Evolutionary conservation across 2,888 invertebrate species (phyloP).

Genomic region (Xestia xanthographa): DNA sequence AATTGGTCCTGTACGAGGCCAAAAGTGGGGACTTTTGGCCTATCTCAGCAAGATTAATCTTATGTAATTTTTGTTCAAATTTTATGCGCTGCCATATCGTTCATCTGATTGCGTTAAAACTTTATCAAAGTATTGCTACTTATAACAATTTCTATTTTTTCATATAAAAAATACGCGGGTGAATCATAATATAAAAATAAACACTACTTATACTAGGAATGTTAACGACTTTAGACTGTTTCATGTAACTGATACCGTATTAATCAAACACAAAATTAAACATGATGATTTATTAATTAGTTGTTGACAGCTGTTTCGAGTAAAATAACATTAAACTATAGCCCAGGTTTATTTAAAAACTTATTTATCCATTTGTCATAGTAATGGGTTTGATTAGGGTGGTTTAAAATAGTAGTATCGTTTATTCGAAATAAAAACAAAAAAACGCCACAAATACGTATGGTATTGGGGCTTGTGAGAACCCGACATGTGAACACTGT

Average conservation of each 20-base stretch:
- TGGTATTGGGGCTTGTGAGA: neutral
- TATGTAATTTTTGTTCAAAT: no score
- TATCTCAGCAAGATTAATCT: no score
- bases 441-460: neutral
- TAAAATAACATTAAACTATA: neutral
- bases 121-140: no score
- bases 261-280: constrained; percentile 35
- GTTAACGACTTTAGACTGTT: neutral
- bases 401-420: neutral
- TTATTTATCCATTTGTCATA: neutral
- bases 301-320: neutral
- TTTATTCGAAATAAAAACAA: neutral
- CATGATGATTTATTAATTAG: constrained; percentile 39
- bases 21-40: no score
- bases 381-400: neutral
- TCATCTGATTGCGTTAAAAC: no score
- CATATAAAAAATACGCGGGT: no score
- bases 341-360: neutral
- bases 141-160: no score
- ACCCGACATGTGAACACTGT: neutral
- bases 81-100: no score
- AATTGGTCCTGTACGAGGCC: no score
- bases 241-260: constrained; percentile 3
- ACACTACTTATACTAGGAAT: neutral
- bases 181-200: neutral